Conservation (phyloP, 2,888 invertebrate species). For the Pyrochroa serraticornis region DNA sequence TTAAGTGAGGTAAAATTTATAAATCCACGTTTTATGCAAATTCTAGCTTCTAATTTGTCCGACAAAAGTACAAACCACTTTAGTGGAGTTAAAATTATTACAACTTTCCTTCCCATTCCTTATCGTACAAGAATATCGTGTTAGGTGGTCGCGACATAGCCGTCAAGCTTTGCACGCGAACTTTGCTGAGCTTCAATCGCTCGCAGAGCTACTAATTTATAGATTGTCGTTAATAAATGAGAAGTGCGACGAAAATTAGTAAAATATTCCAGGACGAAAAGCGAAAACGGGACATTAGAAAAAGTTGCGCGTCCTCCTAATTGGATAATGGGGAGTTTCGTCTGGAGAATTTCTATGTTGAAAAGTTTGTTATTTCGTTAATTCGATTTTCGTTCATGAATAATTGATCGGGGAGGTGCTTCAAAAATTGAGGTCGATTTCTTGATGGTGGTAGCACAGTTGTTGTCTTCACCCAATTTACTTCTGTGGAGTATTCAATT, state of each 20-base stretch:
- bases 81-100: conserved; percentile 15
- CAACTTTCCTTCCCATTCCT: conserved; percentile 11
- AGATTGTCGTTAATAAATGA: conserved; percentile 8
- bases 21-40: conserved; percentile 17
- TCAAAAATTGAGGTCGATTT: too few relatives aligned
- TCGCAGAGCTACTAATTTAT: conserved; percentile 14
- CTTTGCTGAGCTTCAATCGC: conserved; percentile 14
- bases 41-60: conserved; percentile 17
- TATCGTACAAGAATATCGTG: conserved; percentile 17
- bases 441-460: too few relatives aligned
- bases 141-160: conserved; percentile 13
- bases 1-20: background rate
- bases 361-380: background rate
- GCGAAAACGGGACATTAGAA: conserved; percentile 15
- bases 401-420: too few relatives aligned
- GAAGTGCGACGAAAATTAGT: conserved; percentile 4
- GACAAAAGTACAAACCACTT: conserved; percentile 23
- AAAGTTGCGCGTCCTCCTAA: conserved; percentile 9
- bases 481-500: too few relatives aligned
- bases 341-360: background rate
- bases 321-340: conserved; percentile 5
- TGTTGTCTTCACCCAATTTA: too few relatives aligned
- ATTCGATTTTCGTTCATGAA: too few relatives aligned
- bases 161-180: conserved; percentile 18
- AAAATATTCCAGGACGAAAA: conserved; percentile 1